Evolutionary conservation across 2,888 invertebrate genomes (phyloP).

Genomic region (Oscheius sp.): DNA sequence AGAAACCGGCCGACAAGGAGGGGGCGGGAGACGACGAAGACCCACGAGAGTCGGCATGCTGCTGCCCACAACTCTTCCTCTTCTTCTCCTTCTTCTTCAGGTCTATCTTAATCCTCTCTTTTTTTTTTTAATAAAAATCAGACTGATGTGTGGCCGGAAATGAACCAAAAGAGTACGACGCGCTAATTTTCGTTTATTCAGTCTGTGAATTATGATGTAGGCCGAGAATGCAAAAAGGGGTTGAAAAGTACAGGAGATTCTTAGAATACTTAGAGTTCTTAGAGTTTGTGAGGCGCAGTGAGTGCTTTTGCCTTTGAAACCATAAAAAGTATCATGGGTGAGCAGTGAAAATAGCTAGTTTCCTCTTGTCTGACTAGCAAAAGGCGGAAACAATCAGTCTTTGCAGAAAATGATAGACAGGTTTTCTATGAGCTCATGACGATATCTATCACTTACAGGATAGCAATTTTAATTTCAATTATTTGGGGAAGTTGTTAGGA

Average conservation of each 20-base stretch:
- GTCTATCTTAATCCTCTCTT: background rate
- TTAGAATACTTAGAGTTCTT: background rate
- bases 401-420: background rate
- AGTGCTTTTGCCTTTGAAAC: background rate
- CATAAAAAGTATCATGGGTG: background rate
- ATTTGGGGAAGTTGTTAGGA: no score
- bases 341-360: background rate
- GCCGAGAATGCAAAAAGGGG: background rate
- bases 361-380: background rate
- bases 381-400: background rate
- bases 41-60: constrained; percentile 34
- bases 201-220: background rate
- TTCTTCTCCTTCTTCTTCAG: constrained; percentile 21
- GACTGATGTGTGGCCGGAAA: no score
- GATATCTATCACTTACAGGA: background rate
- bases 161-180: no score
- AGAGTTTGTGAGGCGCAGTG: background rate
- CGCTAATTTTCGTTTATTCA: background rate
- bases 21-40: constrained; percentile 33
- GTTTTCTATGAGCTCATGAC: background rate
- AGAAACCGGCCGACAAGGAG: constrained; percentile 20
- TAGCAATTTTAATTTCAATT: no score
- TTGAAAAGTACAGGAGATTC: background rate
- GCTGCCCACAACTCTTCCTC: constrained; percentile 7
- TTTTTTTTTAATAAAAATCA: background rate